A percentile compares a stretch with the other conserved stretches of the same genome.
phyloP scores from a whole-genome alignment of 2,888 invertebrate species.

The Lamellibrachia columna region DNA sequence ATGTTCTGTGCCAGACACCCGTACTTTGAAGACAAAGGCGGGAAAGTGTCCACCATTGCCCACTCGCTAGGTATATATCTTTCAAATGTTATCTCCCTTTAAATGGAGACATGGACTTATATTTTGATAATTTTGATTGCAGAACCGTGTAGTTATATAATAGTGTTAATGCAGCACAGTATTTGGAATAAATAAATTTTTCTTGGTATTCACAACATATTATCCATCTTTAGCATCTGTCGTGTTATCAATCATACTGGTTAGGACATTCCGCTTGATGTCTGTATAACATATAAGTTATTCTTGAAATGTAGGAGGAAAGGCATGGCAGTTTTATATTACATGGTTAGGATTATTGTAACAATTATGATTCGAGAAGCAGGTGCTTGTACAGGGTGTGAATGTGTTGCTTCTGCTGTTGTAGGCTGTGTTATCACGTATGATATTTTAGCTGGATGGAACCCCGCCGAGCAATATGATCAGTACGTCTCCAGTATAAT shows the following conservation, averaged over 20 bases:
- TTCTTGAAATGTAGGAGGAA: background rate
- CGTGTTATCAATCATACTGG: background rate
- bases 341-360: background rate
- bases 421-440: slow-evolving; percentile 75
- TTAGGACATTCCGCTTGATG: background rate
- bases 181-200: too few species aligned
- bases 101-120: background rate
- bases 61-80: slow-evolving; percentile 72
- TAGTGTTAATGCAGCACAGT: too few species aligned
- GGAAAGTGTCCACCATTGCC: slow-evolving; percentile 75
- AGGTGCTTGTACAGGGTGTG: slow-evolving; percentile 17
- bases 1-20: slow-evolving; percentile 76
- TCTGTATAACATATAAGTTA: background rate
- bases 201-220: background rate
- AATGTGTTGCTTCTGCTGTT: slow-evolving; percentile 26
- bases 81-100: background rate
- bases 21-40: slow-evolving; percentile 71
- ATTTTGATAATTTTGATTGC: background rate
- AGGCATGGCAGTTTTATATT: background rate
- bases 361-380: background rate
- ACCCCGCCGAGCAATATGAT: slow-evolving; percentile 68
- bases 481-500: slow-evolving; percentile 63
- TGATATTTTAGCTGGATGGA: slow-evolving; percentile 75
- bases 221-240: background rate
- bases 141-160: background rate